Base-by-base conservation (phyloP, 2,888 invertebrate species). In the Drosophila mettleri region DNA sequence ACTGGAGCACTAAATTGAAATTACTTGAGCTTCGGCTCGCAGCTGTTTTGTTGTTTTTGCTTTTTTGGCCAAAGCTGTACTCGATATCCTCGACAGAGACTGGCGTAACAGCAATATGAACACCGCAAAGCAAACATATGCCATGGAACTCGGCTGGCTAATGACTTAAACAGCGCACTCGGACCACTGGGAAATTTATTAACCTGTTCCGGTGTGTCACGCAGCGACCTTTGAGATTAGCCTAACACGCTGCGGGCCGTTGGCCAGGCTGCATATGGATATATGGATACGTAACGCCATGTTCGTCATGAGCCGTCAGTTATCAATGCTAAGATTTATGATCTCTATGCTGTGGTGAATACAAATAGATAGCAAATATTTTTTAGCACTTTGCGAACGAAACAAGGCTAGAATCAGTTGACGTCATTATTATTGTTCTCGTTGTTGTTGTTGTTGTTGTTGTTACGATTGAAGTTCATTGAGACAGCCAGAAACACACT, bases 161-260 rank as follows among this genome's bases (percentile, higher is more conserved):
- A 67, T 62, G 53, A 66, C 43, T 52, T 16, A 9, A 34, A 10
- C 14, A 29, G 20, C 46, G 29, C 27, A 51, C 45, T 68, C 63
- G 67, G 77, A 51, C 74, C 77, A 49, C 65, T 79, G 85, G 88
- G 86, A 80, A 86, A 88, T 86, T 86, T 86, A 86, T 84, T 55
- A 88, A 80, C 84, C 75, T 88, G 86, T 88, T 88, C 88, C 86
- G 86, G 88, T 80, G 75, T 69, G 80, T 64, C 53, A 46, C 72
- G 54, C 69, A 14, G 55, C 73, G 67, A 74, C 55, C 71, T 67
- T 76, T 60, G 70, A 69, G 80, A 80, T 83, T 60, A 65, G 63
- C 24, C 55, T 22, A 20, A 33, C 74, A 69, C 67, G 81, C 74
- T 55, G 45, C 20, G 45, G 38, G 12, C 38, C 39, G 39, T 55